Base-by-base conservation (phyloP, 2,113 vertebrate genomes). In the Ceyx margarethae region DNA sequence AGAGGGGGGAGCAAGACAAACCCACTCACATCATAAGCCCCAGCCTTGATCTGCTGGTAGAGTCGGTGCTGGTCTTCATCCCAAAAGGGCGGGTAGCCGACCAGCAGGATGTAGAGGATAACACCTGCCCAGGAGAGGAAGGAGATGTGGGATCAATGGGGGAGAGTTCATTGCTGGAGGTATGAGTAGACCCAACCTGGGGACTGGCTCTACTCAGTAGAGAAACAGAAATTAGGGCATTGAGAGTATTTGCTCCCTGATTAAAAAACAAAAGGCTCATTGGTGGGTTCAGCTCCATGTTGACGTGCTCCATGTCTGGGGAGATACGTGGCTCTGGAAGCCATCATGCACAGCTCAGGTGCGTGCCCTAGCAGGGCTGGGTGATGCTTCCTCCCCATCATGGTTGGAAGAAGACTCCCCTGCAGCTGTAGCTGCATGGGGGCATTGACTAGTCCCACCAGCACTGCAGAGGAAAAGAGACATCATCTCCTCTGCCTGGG, bases 1-100 rank as follows among this genome's bases (percentile, higher is more conserved):
- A 43, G 21, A 43, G 4, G 2, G 13, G 16, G 11, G 33, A 80
- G 25, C 29, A 81, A 54, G 68, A 57, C 78, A 82, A 86, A 74
- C 13, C 60, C 73, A 96, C 98, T 98, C 97, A 99, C 99, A 94
- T 99, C 99, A 43, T 99, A 99, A 94, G 99, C 99, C 26, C 99
- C 99, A 22, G 99, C 99, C 96, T 99, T 99, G 98, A 99, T 99
- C 97, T 99, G 99, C 97, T 99, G 99, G 93, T 99, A 99, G 56
- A 99, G 98, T 74, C 99, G 98, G 91, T 99, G 99, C 94, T 99
- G 99, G 95, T 99, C 99, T 94, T 99, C 99, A 95, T 99, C 99
- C 99, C 99, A 99, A 96, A 99, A 99, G 0, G 99, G 99, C 18
- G 99, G 99, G 85, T 99, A 99, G 43, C 99, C 99, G 10, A 99